Evolutionary conservation across 1,140 invertebrate species (phyloP).

Genomic region (Atta colombica): DNA sequence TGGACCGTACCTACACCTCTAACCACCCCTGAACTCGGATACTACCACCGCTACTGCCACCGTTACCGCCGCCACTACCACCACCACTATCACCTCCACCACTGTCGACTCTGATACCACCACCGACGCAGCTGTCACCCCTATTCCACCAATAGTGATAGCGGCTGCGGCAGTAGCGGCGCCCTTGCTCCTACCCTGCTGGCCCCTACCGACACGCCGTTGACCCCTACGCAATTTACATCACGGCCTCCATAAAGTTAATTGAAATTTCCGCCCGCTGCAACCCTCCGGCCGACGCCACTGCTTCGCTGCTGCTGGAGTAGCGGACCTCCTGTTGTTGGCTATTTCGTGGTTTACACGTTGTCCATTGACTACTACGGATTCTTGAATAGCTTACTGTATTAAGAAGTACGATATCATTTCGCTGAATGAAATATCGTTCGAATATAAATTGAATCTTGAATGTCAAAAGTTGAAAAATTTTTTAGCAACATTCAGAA

Average conservation of each 20-base stretch:
- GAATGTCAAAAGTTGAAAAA: background rate
- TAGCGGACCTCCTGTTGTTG: slow-evolving; percentile 51
- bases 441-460: background rate
- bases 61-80: slow-evolving; percentile 35
- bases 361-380: slow-evolving; percentile 56
- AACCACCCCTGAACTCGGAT: slow-evolving; percentile 72
- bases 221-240: slow-evolving; percentile 81
- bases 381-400: slow-evolving; percentile 47
- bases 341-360: slow-evolving; percentile 61
- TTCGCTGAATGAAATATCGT: background rate
- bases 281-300: slow-evolving; percentile 65
- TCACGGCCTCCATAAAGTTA: slow-evolving; percentile 80
- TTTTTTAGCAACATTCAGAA: background rate
- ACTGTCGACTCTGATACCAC: slow-evolving; percentile 54
- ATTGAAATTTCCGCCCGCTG: slow-evolving; percentile 78
- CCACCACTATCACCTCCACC: slow-evolving; percentile 32
- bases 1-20: slow-evolving; percentile 75
- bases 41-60: slow-evolving; percentile 31
- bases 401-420: slow-evolving; percentile 36
- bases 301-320: slow-evolving; percentile 47
- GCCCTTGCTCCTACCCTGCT: slow-evolving; percentile 71
- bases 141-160: slow-evolving; percentile 56
- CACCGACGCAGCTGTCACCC: slow-evolving; percentile 62
- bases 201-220: slow-evolving; percentile 73
- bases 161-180: slow-evolving; percentile 50